Conservation (phyloP, 2,113 vertebrate species). For the Acrocephalus arundinaceus region DNA sequence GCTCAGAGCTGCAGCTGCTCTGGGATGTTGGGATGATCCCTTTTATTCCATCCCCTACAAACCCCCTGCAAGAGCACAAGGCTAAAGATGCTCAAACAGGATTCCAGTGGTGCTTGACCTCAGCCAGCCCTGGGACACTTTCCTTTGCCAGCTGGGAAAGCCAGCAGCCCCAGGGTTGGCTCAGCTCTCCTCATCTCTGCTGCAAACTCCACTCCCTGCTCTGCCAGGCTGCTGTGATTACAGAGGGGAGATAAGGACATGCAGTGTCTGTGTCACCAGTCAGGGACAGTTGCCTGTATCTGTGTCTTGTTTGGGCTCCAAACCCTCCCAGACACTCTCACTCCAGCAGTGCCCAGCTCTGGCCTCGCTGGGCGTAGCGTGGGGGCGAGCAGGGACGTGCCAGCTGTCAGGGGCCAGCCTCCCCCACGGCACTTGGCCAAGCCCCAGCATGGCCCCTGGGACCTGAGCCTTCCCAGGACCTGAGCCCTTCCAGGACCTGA, state of each 20-base stretch:
- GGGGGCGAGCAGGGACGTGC: not conserved
- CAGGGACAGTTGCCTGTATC: not conserved
- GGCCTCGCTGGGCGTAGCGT: fast-evolving
- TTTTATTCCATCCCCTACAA: not conserved
- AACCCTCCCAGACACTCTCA: not conserved
- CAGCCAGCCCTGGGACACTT: not conserved
- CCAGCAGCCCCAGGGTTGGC: not conserved
- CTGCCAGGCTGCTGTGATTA: not conserved
- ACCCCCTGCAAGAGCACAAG: not conserved
- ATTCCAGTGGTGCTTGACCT: not conserved
- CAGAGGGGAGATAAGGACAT: not conserved
- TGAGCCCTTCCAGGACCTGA: not conserved
- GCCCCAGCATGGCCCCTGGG: fast-evolving
- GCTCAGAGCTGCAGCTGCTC: not conserved
- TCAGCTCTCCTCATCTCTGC: not conserved
- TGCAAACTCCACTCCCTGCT: not conserved
- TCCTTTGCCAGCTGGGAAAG: not conserved
- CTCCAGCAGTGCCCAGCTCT: not conserved
- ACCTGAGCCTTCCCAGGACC: not conserved
- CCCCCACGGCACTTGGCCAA: fast-evolving
- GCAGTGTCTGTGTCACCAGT: not conserved
- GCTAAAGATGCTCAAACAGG: not conserved
- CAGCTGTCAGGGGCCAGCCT: not conserved
- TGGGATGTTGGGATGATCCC: fast-evolving
- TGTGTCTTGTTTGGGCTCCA: not conserved